phyloP scores from a whole-genome alignment of 2,797 vertebrate species.

The Typhlichthys subterraneus region DNA sequence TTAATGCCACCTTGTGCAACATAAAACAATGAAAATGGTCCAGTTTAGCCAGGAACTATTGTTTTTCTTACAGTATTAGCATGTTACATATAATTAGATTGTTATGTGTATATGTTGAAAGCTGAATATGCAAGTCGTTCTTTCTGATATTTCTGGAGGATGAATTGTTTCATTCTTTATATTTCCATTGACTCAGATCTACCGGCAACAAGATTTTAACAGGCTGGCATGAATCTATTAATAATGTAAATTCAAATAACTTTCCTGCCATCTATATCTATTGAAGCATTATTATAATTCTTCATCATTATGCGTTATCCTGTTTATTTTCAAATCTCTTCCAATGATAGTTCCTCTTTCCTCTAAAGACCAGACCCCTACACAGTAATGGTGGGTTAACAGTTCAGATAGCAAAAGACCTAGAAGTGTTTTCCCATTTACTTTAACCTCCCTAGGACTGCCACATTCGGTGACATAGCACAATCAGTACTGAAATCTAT shows the following conservation, averaged over 20 bases:
- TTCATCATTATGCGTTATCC: background rate
- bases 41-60: background rate
- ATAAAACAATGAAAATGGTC: background rate
- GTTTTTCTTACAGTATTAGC: constrained; percentile 9
- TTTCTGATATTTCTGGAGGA: background rate
- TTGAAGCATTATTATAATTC: background rate
- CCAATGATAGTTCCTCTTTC: background rate
- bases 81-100: constrained; percentile 33
- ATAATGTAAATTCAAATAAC: background rate
- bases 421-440: background rate
- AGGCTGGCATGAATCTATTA: too few relatives aligned
- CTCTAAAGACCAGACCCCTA: too few relatives aligned
- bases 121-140: background rate
- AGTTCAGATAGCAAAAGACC: too few relatives aligned
- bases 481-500: background rate
- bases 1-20: too few relatives aligned
- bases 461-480: background rate
- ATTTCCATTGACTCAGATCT: background rate
- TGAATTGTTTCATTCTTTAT: background rate
- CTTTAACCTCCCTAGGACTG: background rate
- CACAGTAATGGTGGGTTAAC: too few relatives aligned
- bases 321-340: background rate
- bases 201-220: too few relatives aligned
- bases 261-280: background rate
- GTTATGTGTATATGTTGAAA: constrained; percentile 5